Conservation (phyloP, 2,797 vertebrate genomes). For the Streptopelia turtur region DNA sequence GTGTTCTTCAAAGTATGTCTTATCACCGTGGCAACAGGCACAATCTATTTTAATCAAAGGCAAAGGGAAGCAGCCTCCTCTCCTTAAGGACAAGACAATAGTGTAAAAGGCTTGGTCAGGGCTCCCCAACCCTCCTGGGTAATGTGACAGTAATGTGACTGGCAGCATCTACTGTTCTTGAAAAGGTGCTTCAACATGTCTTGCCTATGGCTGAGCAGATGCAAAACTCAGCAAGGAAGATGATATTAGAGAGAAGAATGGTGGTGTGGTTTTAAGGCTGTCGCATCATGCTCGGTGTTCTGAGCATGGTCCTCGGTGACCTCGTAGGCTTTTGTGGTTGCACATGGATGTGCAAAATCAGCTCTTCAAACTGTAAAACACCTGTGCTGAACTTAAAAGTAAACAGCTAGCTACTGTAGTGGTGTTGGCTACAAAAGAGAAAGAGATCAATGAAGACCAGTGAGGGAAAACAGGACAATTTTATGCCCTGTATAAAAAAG, state of each 20-base stretch:
- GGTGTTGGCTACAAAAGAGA: neutral
- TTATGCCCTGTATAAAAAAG: neutral
- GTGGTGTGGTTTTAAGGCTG: neutral
- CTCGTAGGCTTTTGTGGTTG: neutral
- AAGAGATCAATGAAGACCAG: neutral
- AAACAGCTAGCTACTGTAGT: neutral
- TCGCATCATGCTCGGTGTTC: neutral
- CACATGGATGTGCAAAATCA: neutral
- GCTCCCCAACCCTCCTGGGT: neutral
- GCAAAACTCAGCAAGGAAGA: neutral
- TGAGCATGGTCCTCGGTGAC: fast-evolving
- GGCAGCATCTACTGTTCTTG: neutral
- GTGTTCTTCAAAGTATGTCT: neutral
- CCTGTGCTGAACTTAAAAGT: neutral
- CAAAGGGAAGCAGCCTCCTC: neutral
- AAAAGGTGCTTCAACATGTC: neutral
- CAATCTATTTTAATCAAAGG: neutral
- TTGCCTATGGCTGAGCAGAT: neutral
- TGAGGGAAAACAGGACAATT: neutral
- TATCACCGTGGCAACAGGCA: neutral
- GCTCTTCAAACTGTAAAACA: neutral
- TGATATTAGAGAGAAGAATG: neutral
- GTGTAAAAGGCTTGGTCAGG: neutral
- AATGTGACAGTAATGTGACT: neutral
- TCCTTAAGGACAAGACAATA: neutral